Percentiles rank a stretch among this genome's conserved stretches.
phyloP scores from a whole-genome alignment of 2,888 invertebrate species.

The Slavum lentiscoides region DNA sequence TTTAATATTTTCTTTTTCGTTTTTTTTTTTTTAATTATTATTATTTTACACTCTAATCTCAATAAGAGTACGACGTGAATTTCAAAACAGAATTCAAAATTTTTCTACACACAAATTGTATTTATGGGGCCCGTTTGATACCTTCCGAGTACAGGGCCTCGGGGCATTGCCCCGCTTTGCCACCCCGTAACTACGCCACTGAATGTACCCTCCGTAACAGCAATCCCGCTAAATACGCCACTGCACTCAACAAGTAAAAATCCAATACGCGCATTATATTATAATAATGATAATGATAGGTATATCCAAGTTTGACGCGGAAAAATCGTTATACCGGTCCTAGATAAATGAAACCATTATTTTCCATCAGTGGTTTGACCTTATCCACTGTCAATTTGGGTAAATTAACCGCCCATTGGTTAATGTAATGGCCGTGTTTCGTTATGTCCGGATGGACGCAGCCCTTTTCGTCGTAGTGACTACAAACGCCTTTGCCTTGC shows the following conservation, averaged over 20 bases:
- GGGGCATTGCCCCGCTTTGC: no score
- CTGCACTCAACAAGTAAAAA: neutral
- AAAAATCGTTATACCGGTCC: slow-evolving; percentile 23
- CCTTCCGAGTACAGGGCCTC: no score
- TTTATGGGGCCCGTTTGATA: no score
- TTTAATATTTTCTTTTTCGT: no score
- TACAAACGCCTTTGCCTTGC: slow-evolving; percentile 1
- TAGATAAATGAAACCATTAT: slow-evolving; percentile 26
- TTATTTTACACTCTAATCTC: no score
- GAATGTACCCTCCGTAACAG: no score
- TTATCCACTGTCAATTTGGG: neutral
- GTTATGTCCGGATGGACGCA: slow-evolving; percentile 6
- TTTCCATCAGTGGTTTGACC: slow-evolving; percentile 9
- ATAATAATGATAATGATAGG: neutral
- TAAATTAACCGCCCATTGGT: slow-evolving; percentile 24
- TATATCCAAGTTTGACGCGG: neutral
- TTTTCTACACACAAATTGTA: no score
- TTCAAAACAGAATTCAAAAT: no score
- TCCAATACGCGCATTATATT: neutral
- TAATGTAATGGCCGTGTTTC: slow-evolving; percentile 18
- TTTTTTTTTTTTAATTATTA: no score
- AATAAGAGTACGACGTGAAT: no score
- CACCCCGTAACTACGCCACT: no score
- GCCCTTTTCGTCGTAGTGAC: slow-evolving; percentile 24
- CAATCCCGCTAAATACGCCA: no score